phyloP scores from a whole-genome alignment of 2,888 invertebrate species.

The Antitype chi region DNA sequence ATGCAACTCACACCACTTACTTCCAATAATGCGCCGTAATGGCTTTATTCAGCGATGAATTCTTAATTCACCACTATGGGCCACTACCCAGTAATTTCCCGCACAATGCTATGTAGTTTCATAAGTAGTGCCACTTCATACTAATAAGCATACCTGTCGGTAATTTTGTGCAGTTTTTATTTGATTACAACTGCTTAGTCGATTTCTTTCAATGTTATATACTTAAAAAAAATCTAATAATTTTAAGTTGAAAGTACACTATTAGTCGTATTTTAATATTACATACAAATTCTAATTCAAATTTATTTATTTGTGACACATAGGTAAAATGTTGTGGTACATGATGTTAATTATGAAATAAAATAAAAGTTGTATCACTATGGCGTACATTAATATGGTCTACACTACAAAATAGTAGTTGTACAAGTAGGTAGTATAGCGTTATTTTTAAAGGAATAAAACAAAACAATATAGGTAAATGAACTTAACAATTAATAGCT shows the following conservation, averaged over 20 bases:
- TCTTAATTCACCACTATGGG: conserved; percentile 8
- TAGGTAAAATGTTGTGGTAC: too few species aligned
- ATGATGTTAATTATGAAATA: too few species aligned
- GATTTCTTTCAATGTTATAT: background rate
- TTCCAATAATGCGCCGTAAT: conserved; percentile 42
- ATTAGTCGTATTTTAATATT: background rate
- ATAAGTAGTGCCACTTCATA: conserved; percentile 11
- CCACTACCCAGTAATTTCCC: conserved; percentile 27
- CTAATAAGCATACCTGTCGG: background rate
- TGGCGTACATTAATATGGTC: too few species aligned
- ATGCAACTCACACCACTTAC: conserved; percentile 9
- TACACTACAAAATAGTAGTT: too few species aligned
- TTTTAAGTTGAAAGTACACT: background rate
- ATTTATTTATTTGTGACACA: too few species aligned
- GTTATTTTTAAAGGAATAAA: too few species aligned
- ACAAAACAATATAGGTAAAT: too few species aligned
- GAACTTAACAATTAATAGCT: too few species aligned
- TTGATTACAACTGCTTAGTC: background rate
- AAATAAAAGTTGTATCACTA: too few species aligned
- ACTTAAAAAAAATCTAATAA: background rate
- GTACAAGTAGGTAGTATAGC: too few species aligned
- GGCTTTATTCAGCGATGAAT: conserved; percentile 47
- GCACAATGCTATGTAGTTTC: conserved; percentile 10
- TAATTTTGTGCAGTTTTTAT: conserved; percentile 3
- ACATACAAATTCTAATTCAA: too few species aligned